Conservation (phyloP, 2,888 invertebrate species). For the Apoda limacodes region DNA sequence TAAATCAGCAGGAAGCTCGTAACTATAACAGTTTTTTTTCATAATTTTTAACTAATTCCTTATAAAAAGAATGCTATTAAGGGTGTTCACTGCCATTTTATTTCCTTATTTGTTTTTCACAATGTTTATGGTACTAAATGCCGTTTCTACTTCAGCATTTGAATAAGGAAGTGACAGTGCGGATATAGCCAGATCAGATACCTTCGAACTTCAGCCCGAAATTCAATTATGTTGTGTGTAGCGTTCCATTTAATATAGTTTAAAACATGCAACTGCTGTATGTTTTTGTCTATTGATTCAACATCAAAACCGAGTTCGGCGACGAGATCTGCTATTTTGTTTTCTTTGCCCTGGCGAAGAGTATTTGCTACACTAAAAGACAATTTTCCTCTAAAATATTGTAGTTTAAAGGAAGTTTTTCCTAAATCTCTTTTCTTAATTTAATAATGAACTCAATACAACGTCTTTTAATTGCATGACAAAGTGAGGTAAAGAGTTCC, state of each 20-base stretch:
- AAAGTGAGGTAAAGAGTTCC: conserved; percentile 1
- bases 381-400: conserved; percentile 10
- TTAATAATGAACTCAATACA: conserved; percentile 15
- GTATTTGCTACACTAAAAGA: conserved; percentile 7
- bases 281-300: conserved; percentile 10
- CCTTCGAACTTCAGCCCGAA: conserved; percentile 22
- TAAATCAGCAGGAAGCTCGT: neutral
- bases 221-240: conserved; percentile 15
- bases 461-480: conserved; percentile 11
- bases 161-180: conserved; percentile 17
- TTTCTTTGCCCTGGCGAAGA: conserved; percentile 12
- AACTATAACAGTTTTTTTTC: neutral
- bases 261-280: conserved; percentile 20
- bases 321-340: conserved; percentile 8
- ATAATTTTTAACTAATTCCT: neutral
- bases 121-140: conserved; percentile 20
- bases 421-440: conserved; percentile 15
- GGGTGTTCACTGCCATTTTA: conserved; percentile 7
- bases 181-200: conserved; percentile 17
- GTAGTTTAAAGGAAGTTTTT: conserved; percentile 16
- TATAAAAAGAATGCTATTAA: neutral
- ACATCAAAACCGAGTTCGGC: conserved; percentile 9
- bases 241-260: conserved; percentile 20
- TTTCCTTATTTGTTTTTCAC: conserved; percentile 21
- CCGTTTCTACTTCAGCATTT: conserved; percentile 20